phyloP scores from a whole-genome alignment of 2,797 vertebrate species.

The Tolypeutes matacus region DNA sequence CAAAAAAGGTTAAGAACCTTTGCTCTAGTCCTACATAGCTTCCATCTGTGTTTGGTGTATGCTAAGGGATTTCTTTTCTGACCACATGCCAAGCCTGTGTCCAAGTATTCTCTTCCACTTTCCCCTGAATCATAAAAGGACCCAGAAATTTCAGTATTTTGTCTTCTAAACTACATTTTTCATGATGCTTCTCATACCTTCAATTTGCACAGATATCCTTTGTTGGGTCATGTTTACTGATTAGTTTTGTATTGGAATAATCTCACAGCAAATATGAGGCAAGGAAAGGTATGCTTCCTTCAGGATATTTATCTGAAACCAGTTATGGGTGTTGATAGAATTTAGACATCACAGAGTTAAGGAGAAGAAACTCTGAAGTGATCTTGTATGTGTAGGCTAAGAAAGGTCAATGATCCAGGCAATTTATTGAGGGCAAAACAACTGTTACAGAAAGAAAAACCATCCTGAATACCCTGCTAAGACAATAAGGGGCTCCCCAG shows the following conservation, averaged over 20 bases:
- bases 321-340: background rate
- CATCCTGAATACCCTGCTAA: background rate
- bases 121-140: background rate
- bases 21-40: background rate
- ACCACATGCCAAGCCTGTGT: background rate
- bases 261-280: background rate
- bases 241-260: background rate
- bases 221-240: background rate
- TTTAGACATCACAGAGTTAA: background rate
- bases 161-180: background rate
- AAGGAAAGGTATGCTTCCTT: background rate
- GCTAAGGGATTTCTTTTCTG: conserved; percentile 23
- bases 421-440: conserved; percentile 66
- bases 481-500: conserved; percentile 54
- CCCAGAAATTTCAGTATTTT: conserved; percentile 29
- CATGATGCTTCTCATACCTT: conserved; percentile 10
- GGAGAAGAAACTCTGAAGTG: conserved; percentile 36
- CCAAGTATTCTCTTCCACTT: background rate
- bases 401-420: conserved; percentile 14
- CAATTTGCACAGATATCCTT: background rate
- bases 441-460: conserved; percentile 9
- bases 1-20: no score
- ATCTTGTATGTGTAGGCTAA: background rate
- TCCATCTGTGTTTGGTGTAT: background rate
- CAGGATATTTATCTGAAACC: conserved; percentile 18